Conservation (phyloP, 2,113 vertebrate genomes). For the Chloropsis cyanopogon region DNA sequence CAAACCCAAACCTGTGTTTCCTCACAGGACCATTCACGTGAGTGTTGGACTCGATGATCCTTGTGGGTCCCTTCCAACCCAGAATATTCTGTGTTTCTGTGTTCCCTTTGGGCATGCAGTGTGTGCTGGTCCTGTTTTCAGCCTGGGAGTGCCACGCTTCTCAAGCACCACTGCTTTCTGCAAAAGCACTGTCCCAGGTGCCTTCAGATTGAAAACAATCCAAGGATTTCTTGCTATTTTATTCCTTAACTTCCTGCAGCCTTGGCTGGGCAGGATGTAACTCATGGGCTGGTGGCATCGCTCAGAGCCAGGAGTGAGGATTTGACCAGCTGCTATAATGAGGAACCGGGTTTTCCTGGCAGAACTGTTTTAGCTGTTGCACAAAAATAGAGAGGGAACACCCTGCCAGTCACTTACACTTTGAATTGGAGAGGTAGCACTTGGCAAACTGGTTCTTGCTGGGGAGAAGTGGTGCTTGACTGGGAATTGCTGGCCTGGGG, state of each 20-base stretch:
- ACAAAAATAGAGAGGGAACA: not conserved
- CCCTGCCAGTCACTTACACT: not conserved
- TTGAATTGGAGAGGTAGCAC: not conserved
- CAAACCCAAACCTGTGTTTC: not conserved
- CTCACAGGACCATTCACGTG: not conserved
- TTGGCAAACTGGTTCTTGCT: not conserved
- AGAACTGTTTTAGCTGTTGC: not conserved
- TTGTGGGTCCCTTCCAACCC: not conserved
- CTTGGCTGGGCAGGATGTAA: rapidly evolving
- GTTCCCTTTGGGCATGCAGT: not conserved
- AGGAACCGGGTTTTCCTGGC: not conserved
- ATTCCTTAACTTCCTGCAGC: not conserved
- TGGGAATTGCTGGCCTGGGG: not conserved
- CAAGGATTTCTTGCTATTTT: not conserved
- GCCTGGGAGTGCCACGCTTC: rapidly evolving
- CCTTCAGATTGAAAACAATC: not conserved
- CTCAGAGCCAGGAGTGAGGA: not conserved
- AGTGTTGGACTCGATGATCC: too few species aligned
- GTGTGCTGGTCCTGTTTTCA: not conserved
- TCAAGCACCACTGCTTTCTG: not conserved
- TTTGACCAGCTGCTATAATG: not conserved
- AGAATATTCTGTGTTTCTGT: not conserved
- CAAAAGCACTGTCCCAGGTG: not conserved
- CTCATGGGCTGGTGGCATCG: rapidly evolving
- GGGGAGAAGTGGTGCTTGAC: not conserved